Conservation (phyloP, 2,888 invertebrate species). For the Hypsopygia costalis region DNA sequence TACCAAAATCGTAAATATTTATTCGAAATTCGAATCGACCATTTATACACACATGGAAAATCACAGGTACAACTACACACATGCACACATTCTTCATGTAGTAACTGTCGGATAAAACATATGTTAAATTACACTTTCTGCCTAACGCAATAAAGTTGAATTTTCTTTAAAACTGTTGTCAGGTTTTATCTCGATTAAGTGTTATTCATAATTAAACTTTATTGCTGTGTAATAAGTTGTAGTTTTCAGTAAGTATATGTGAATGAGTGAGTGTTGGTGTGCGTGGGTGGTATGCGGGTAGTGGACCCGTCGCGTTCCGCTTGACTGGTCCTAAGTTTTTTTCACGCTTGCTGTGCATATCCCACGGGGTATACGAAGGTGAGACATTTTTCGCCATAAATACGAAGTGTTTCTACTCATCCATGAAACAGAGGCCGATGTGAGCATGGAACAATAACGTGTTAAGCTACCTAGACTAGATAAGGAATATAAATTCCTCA, state of each 20-base stretch:
- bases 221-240: neutral
- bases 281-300: slow-evolving; percentile 31
- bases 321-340: slow-evolving; percentile 38
- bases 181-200: neutral
- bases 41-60: slow-evolving; percentile 30
- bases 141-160: neutral
- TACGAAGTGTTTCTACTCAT: too few species aligned
- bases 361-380: neutral
- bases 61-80: slow-evolving; percentile 28
- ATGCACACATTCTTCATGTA: slow-evolving; percentile 14
- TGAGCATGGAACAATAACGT: too few species aligned
- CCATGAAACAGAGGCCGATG: too few species aligned
- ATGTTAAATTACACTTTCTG: neutral
- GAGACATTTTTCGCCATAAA: slow-evolving; percentile 5
- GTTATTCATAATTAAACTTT: too few species aligned
- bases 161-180: neutral
- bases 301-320: slow-evolving; percentile 35
- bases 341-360: slow-evolving; percentile 1
- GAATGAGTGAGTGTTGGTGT: slow-evolving; percentile 36
- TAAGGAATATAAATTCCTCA: too few species aligned
- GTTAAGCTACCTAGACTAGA: too few species aligned
- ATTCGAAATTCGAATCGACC: slow-evolving; percentile 23
- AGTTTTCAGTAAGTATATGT: slow-evolving; percentile 22
- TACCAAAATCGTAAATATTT: slow-evolving; percentile 19
- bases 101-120: neutral